These are phyloP conservation scores for Drosophila murphyi DNA, from an alignment of 1,140 invertebrate species.

Conservation along the genomic window DNA sequence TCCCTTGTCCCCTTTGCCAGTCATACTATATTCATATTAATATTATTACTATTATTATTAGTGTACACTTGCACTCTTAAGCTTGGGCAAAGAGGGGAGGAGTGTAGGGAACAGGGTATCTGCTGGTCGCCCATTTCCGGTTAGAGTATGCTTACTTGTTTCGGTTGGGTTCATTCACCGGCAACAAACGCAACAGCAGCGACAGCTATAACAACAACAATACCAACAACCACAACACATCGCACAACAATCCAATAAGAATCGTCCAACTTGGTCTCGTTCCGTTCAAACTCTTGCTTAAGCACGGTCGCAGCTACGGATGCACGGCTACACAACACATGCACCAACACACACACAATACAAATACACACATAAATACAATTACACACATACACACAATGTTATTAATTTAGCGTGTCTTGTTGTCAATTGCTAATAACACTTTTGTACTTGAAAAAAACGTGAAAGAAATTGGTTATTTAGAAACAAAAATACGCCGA, in stretches of 20 bases:
- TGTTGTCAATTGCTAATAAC: constrained; percentile 51
- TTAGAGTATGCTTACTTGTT: neutral
- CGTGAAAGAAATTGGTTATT: constrained; percentile 10
- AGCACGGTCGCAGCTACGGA: constrained; percentile 41
- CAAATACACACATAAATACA: constrained; percentile 27
- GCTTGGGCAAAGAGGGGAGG: no score
- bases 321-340: constrained; percentile 12
- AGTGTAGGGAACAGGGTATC: no score
- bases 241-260: constrained; percentile 42
- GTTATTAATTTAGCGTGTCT: constrained; percentile 47
- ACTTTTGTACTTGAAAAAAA: constrained; percentile 25
- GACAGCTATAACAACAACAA: constrained; percentile 20
- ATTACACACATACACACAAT: constrained; percentile 13
- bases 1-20: no score
- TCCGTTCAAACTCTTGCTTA: constrained; percentile 48
- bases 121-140: no score
- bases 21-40: no score
- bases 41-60: no score
- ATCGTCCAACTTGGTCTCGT: constrained; percentile 42
- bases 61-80: no score
- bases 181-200: constrained; percentile 28
- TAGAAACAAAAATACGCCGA: constrained; percentile 30
- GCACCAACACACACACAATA: constrained; percentile 22
- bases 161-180: constrained; percentile 52
- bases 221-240: constrained; percentile 1